phyloP scores from a whole-genome alignment of 2,113 vertebrate species.

The Centropus bengalensis region DNA sequence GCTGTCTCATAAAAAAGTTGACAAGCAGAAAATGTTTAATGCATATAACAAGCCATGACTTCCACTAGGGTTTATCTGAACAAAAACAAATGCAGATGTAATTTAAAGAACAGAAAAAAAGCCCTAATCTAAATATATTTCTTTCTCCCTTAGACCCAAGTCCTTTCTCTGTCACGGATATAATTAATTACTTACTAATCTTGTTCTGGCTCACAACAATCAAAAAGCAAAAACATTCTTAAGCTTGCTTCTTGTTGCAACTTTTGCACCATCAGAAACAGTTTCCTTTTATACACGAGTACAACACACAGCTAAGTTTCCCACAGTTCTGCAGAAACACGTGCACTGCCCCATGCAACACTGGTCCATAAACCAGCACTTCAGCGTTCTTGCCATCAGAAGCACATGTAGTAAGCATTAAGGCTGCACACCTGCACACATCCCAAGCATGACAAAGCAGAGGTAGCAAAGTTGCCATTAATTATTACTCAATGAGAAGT shows the following conservation, averaged over 20 bases:
- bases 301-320: neutral
- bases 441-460: neutral
- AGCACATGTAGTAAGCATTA: neutral
- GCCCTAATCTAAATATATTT: neutral
- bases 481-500: neutral
- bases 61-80: conserved; percentile 36
- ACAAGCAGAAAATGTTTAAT: conserved; percentile 12
- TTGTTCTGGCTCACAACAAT: neutral
- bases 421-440: neutral
- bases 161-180: neutral
- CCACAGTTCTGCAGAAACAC: neutral
- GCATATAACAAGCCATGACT: neutral
- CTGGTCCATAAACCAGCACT: neutral
- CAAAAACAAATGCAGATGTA: conserved; percentile 17
- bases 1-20: neutral
- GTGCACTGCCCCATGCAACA: neutral
- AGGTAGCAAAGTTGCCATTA: neutral
- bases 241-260: neutral
- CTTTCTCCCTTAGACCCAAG: neutral
- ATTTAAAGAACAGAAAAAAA: conserved; percentile 25
- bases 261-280: neutral
- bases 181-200: neutral
- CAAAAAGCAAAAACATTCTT: neutral
- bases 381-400: neutral
- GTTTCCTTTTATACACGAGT: neutral